These are phyloP conservation scores for Geotrypetes seraphini DNA, from an alignment of 2,797 vertebrate species.

Conservation along the genomic window DNA sequence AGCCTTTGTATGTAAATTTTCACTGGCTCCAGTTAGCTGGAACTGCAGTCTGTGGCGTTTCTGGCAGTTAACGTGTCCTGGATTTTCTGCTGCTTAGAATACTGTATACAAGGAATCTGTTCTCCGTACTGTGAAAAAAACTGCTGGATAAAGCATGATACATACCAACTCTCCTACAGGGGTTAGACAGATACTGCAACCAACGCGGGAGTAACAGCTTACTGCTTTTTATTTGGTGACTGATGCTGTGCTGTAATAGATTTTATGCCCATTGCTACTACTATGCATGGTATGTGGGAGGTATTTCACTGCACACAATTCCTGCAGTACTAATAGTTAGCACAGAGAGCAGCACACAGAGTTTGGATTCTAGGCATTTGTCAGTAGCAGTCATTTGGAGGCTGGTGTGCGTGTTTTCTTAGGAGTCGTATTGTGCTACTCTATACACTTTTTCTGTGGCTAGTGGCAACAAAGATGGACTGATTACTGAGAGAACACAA, in stretches of 20 bases:
- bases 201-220: not conserved
- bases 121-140: constrained; percentile 9
- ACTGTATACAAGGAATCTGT: constrained; percentile 10
- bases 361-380: constrained; percentile 33
- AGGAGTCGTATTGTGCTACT: constrained; percentile 26
- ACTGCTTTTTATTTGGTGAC: not conserved
- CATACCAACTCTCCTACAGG: constrained; percentile 6
- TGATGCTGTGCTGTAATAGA: constrained; percentile 17
- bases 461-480: constrained; percentile 29
- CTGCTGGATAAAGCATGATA: constrained; percentile 1
- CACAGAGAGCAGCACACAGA: constrained; percentile 44
- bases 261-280: constrained; percentile 39
- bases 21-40: constrained; percentile 42
- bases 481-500: constrained; percentile 12
- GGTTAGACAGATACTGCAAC: constrained; percentile 4
- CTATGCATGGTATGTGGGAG: constrained; percentile 47
- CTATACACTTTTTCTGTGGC: no score
- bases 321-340: constrained; percentile 52
- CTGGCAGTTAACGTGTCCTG: constrained; percentile 32
- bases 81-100: constrained; percentile 27
- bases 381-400: constrained; percentile 30
- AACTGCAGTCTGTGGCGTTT: constrained; percentile 35
- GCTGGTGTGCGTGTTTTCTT: constrained; percentile 24
- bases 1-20: constrained; percentile 47
- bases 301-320: constrained; percentile 46